A percentile compares a stretch with the other conserved stretches of the same genome.
Evolutionary conservation across 2,113 vertebrate species (phyloP).

Genomic region (Dolichallabes microphthalmus): DNA sequence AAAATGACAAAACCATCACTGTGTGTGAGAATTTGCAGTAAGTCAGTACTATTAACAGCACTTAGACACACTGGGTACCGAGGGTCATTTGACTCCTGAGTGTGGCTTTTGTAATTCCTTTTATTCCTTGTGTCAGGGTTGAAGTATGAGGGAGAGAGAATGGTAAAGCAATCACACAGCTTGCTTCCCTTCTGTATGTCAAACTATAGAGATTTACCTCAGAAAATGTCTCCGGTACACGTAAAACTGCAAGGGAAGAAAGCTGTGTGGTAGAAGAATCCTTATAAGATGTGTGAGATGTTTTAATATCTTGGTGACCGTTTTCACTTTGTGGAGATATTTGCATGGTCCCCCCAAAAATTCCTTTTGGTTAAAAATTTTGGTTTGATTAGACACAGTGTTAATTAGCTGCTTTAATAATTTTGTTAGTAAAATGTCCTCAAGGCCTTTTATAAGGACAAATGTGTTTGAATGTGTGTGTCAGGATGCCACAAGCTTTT

Average conservation of each 20-base stretch:
- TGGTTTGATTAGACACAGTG: neutral
- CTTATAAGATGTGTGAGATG: neutral
- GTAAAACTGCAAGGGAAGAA: slow-evolving; percentile 13
- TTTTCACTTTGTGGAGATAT: neutral
- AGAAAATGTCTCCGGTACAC: slow-evolving; percentile 17
- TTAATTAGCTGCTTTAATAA: neutral
- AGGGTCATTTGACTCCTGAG: slow-evolving; percentile 11
- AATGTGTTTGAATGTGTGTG: neutral
- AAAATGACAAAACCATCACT: slow-evolving; percentile 20
- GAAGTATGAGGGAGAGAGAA: slow-evolving; percentile 19
- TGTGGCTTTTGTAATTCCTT: neutral
- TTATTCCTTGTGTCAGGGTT: slow-evolving; percentile 27
- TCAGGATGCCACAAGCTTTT: neutral
- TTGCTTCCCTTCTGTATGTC: slow-evolving; percentile 31
- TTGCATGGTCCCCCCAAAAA: neutral
- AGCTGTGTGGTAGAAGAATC: slow-evolving; percentile 4
- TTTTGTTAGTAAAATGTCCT: neutral
- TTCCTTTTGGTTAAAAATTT: neutral
- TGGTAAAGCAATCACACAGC: slow-evolving; percentile 35
- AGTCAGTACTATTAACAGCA: slow-evolving; percentile 16
- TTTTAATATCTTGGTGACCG: neutral
- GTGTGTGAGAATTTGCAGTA: slow-evolving; percentile 7
- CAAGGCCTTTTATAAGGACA: neutral
- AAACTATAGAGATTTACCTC: slow-evolving; percentile 41
- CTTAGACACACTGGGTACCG: neutral